A percentile compares a stretch with the other conserved stretches of the same genome.
Evolutionary conservation across 2,113 vertebrate species (phyloP).

Genomic region (Candoia aspera): DNA sequence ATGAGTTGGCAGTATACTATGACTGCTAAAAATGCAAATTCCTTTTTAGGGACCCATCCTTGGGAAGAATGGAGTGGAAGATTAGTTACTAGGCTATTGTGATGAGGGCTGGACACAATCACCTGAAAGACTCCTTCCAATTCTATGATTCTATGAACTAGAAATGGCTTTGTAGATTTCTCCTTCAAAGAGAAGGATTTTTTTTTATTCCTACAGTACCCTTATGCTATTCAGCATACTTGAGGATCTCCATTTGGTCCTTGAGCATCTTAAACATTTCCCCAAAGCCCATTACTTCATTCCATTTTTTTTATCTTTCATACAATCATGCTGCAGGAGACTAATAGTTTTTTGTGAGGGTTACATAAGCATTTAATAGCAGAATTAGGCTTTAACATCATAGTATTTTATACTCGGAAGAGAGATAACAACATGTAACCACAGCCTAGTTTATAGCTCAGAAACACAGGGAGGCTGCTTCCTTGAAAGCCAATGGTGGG

Average conservation of each 20-base stretch:
- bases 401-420: conserved; percentile 6
- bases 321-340: neutral
- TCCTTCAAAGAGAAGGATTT: too few species aligned
- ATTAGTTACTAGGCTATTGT: too few species aligned
- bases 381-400: neutral
- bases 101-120: too few species aligned
- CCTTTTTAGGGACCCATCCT: too few species aligned
- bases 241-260: conserved; percentile 25
- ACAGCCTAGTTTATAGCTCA: neutral
- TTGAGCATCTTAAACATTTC: conserved; percentile 13
- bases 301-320: conserved; percentile 12
- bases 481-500: neutral
- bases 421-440: conserved; percentile 6
- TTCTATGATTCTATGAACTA: too few species aligned
- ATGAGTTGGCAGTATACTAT: too few species aligned
- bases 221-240: neutral
- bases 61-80: too few species aligned
- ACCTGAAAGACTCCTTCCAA: too few species aligned
- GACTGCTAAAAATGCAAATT: too few species aligned
- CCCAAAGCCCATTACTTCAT: neutral
- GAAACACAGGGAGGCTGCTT: neutral
- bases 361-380: conserved; percentile 3
- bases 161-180: too few species aligned
- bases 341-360: neutral
- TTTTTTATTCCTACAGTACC: too few species aligned